A percentile compares a stretch with the other conserved stretches of the same genome.
phyloP scores from a whole-genome alignment of 2,797 vertebrate species.

The Pipistrellus pipistrellus region DNA sequence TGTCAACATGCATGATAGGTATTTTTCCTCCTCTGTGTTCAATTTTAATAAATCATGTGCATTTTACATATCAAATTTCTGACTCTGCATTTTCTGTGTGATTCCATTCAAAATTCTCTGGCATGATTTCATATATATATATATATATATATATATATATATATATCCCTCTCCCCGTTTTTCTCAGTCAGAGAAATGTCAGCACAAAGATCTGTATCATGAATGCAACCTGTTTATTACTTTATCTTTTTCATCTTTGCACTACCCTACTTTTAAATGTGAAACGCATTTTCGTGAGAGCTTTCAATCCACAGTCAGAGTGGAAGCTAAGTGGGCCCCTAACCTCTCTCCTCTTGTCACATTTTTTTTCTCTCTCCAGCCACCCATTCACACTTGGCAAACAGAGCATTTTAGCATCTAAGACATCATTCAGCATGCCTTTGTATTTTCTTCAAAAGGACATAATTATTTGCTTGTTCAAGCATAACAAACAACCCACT shows the following conservation, averaged over 20 bases:
- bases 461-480: neutral
- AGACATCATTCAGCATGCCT: neutral
- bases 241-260: neutral
- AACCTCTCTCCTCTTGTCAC: neutral
- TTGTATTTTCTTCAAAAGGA: constrained; percentile 43
- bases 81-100: neutral
- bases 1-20: neutral
- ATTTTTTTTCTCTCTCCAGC: neutral
- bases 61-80: neutral
- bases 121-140: neutral
- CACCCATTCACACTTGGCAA: neutral
- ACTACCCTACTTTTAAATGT: neutral
- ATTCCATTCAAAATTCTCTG: neutral
- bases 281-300: neutral
- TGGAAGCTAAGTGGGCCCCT: neutral
- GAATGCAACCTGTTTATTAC: neutral
- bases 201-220: neutral
- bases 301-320: neutral
- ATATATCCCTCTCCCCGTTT: neutral
- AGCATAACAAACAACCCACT: neutral
- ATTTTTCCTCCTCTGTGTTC: neutral
- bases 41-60: neutral
- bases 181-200: neutral
- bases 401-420: neutral
- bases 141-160: neutral